Evolutionary conservation across 2,797 vertebrate genomes (phyloP).

Genomic region (Cephalopachus bancanus): DNA sequence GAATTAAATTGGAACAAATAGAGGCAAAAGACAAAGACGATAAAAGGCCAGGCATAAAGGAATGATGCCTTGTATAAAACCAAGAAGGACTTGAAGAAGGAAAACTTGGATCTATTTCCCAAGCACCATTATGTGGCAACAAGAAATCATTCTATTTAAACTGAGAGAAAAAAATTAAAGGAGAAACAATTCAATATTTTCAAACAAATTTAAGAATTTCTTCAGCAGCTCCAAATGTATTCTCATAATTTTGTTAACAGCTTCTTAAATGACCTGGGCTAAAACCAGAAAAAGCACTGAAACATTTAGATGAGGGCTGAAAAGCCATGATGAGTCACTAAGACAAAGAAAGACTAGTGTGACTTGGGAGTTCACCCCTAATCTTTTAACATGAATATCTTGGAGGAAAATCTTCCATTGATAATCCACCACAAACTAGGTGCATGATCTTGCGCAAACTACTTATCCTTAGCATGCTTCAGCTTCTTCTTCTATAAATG

Average conservation of each 20-base stretch:
- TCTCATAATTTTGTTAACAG: not conserved
- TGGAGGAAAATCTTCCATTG: not conserved
- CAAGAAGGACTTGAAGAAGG: not conserved
- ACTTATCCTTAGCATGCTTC: not conserved
- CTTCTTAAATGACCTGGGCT: not conserved
- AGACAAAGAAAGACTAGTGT: not conserved
- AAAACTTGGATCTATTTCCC: not conserved
- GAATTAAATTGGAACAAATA: not conserved
- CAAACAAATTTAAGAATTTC: not conserved
- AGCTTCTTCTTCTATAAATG: not conserved
- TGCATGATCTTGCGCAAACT: not conserved
- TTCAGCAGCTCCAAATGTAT: constrained; percentile 35
- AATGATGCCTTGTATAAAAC: not conserved
- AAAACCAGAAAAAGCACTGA: not conserved
- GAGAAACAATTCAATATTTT: not conserved
- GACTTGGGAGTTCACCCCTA: not conserved
- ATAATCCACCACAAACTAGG: not conserved
- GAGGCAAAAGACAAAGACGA: not conserved
- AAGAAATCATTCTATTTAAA: not conserved
- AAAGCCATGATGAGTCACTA: not conserved
- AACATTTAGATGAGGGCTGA: not conserved
- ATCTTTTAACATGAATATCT: not conserved
- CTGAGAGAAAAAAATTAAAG: not conserved
- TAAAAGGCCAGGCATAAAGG: not conserved
- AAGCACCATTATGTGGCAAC: not conserved